Evolutionary conservation across 2,797 vertebrate genomes (phyloP).

Genomic region (Ctenosaura bakeri): DNA sequence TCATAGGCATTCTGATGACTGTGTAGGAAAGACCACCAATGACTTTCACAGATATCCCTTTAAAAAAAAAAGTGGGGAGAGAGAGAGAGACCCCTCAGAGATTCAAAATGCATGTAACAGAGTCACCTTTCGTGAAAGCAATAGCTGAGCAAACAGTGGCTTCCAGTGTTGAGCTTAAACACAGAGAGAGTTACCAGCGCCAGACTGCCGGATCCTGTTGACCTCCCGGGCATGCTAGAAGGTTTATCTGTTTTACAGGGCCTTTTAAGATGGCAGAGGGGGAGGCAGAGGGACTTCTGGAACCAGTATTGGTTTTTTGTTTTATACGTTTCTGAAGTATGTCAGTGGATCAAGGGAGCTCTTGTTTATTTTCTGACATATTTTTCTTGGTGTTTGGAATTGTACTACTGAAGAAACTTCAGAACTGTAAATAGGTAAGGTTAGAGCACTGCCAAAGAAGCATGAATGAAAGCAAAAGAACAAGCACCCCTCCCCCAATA

Average conservation of each 20-base stretch:
- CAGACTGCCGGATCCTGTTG: constrained; percentile 8
- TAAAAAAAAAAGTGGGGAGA: background rate
- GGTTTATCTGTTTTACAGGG: constrained; percentile 24
- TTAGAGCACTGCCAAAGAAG: background rate
- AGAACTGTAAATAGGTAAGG: background rate
- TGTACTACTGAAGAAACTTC: background rate
- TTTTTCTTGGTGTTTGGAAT: background rate
- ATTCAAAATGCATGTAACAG: constrained; percentile 41
- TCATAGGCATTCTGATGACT: constrained; percentile 11
- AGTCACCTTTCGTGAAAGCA: constrained; percentile 33
- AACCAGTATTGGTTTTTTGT: background rate
- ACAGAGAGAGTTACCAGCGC: constrained; percentile 22
- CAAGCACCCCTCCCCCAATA: background rate
- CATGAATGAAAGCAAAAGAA: background rate
- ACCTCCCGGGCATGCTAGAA: constrained; percentile 18
- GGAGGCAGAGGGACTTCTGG: background rate
- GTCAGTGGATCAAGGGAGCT: background rate
- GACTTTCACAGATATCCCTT: constrained; percentile 28
- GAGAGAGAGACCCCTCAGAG: constrained; percentile 9
- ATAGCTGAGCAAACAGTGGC: constrained; percentile 37
- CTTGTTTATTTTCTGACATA: background rate
- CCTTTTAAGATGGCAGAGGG: background rate
- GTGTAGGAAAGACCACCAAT: constrained; percentile 12
- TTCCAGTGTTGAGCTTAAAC: constrained; percentile 16
- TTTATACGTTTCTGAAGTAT: background rate